Evolutionary conservation across 2,888 invertebrate genomes (phyloP).

Genomic region (Helicoverpa assulta): DNA sequence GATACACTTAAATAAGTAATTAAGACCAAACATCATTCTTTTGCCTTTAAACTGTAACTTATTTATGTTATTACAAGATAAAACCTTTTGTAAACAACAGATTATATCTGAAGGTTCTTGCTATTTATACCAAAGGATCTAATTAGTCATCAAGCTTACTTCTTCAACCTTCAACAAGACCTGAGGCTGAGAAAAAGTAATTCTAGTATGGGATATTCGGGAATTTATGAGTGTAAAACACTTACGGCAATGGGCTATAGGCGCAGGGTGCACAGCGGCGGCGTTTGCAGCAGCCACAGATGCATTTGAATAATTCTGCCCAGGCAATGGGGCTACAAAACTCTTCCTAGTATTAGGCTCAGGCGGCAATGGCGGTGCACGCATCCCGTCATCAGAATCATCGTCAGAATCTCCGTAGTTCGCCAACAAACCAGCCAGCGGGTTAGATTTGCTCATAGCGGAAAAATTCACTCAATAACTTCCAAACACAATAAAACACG

Average conservation of each 20-base stretch:
- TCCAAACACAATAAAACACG: not conserved
- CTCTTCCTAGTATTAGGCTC: slow-evolving; percentile 17
- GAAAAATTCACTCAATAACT: slow-evolving; percentile 22
- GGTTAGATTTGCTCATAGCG: slow-evolving; percentile 83
- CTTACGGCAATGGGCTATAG: slow-evolving; percentile 86
- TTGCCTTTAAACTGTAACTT: too few relatives aligned
- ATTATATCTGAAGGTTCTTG: too few relatives aligned
- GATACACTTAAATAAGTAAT: not conserved
- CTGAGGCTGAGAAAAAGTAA: not conserved
- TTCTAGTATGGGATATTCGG: not conserved
- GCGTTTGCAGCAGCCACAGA: slow-evolving; percentile 47
- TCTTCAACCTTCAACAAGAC: too few relatives aligned
- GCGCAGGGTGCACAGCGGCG: slow-evolving; percentile 81
- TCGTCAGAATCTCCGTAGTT: slow-evolving; percentile 86
- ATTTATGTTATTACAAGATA: too few relatives aligned
- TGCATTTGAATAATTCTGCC: slow-evolving; percentile 32
- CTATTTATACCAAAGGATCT: too few relatives aligned
- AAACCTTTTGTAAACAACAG: too few relatives aligned
- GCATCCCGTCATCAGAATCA: slow-evolving; percentile 75
- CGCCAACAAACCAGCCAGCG: slow-evolving; percentile 80
- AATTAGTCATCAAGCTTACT: too few relatives aligned
- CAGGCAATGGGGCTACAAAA: slow-evolving; percentile 34
- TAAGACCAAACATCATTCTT: too few relatives aligned
- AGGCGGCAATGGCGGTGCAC: slow-evolving; percentile 25
- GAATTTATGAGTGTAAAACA: slow-evolving; percentile 31